Evolutionary conservation across 2,888 invertebrate species (phyloP), one percentile per base, ranked within the genome.

Genomic region (Orthonevra nobilis): DNA sequence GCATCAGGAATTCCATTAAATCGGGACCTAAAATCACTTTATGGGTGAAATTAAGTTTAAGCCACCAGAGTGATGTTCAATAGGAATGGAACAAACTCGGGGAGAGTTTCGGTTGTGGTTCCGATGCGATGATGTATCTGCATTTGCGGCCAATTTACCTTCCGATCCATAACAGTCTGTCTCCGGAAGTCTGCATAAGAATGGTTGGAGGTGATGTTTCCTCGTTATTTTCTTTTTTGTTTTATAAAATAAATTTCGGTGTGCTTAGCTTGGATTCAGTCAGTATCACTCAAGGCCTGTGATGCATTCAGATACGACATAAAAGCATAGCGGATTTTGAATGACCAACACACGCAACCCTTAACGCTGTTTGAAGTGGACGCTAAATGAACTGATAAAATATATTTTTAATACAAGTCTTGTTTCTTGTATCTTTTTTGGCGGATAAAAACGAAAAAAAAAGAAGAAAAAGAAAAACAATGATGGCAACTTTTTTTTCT

Each of bases 301-400:
- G 72, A 64, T 77, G 64, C 64, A 77, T 66, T 72, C 54, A 48
- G 77, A 46, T 64, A 64, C 60, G 60, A 72, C 77, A 77, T 72
- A 60, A 60, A 77, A 72, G 72, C 70, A 40, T 54, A 64, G 52
- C 64, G 58, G 52, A 77, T 50, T 64, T 44, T 26, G 28, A 38
- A 10, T n/a, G 9, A 20, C 34, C 17, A 28, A 5, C 63, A n/a
- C 36, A 12, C 38, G 3, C 61, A 34, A 32, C 12, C 19, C 9
- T n/a, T n/a, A n/a, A 14, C 34, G 17, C 60, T 14, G 17, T 10
- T 50, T 58, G 34, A 44, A 19, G 60, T 48, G 72, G 72, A 72
- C 52, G 70, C 72, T 72, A 77, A 72, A 77, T 72, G 72, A 77
- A 77, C 77, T 77, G 77, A 77, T 77, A 77, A 77, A 77, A 64